Conservation (phyloP, 1,140 invertebrate genomes). For the Rhopalosiphum padi region DNA sequence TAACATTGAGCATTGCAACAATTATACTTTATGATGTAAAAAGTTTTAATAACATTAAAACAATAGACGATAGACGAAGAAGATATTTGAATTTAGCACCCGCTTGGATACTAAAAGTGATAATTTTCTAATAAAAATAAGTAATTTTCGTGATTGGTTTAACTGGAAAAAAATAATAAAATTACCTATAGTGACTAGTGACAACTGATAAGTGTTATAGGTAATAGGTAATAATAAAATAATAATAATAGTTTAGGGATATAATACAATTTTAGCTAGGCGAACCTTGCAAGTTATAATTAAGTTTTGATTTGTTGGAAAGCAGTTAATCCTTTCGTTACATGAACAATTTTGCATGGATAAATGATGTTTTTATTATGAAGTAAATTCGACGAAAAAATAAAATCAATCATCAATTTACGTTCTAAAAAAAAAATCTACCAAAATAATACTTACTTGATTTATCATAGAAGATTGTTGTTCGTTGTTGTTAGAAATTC, state of each 20-base stretch:
- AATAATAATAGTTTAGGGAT: not conserved
- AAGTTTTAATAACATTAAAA: not conserved
- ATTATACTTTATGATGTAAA: too few relatives aligned
- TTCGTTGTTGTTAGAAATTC: conserved; percentile 51
- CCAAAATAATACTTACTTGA: not conserved
- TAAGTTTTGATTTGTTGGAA: too few relatives aligned
- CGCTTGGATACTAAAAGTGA: too few relatives aligned
- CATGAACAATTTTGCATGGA: too few relatives aligned
- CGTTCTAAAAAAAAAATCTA: not conserved
- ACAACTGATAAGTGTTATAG: not conserved
- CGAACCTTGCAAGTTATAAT: too few relatives aligned
- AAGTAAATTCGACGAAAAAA: too few relatives aligned
- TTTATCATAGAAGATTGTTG: conserved; percentile 26
- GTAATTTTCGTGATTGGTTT: not conserved
- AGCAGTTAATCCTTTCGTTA: too few relatives aligned
- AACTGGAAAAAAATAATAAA: not conserved
- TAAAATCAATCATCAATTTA: too few relatives aligned
- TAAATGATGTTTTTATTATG: too few relatives aligned
- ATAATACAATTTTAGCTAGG: not conserved
- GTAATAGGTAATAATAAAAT: not conserved
- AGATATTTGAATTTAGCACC: not conserved
- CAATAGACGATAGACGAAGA: not conserved
- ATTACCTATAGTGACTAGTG: not conserved
- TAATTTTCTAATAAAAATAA: not conserved
- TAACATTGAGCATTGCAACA: not conserved